Evolutionary conservation across 2,113 vertebrate species (phyloP), one percentile per base, ranked within the genome.

Genomic region (Monopterus albus): DNA sequence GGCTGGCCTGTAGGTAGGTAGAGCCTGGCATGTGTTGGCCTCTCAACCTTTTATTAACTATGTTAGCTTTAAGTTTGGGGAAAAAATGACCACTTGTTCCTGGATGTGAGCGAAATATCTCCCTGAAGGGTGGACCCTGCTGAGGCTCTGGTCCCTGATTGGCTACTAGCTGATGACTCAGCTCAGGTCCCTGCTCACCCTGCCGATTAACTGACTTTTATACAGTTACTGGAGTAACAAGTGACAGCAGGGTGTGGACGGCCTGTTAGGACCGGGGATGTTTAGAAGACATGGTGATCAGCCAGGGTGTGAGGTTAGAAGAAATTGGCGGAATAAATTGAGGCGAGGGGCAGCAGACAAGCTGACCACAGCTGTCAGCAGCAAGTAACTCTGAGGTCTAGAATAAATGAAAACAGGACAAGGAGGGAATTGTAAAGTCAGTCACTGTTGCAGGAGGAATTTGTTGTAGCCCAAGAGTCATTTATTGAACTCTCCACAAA

Each of bases 61-160:
- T 62, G 78, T 72, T 76, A 78, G 72, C 59, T 68, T 86, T 61
- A 47, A 49, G 31, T 58, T 75, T 6, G 2, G 10, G 61, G 45
- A 82, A 82, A 76, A 74, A 78, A 68, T 84, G 78, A 84, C 26
- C 21, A 17, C 2, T 63, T 61, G 78, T 82, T 86, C 55, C 73
- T 80, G 82, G 82, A 85, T 18, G 60, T 45, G 53, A 88, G 65
- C 9, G 18, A 12, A 78, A 35, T 50, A 1, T 71, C 65, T 70
- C 71, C 79, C 66, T 57, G 53, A 47, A 55, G 79, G 81, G 84
- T 14, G 55, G 84, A 63, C 29, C 49, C 63, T 17, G 35, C 57
- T 1, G 40, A 71, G 63, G 31, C 68, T 25, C 1, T 0, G 1
- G 46, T 17, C 62, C 58, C 57, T 13, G 18, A 64, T 68, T 81